Evolutionary conservation across 2,797 vertebrate genomes (phyloP), one percentile per base, ranked within the genome.

Genomic region (Coregonus suidteri): DNA sequence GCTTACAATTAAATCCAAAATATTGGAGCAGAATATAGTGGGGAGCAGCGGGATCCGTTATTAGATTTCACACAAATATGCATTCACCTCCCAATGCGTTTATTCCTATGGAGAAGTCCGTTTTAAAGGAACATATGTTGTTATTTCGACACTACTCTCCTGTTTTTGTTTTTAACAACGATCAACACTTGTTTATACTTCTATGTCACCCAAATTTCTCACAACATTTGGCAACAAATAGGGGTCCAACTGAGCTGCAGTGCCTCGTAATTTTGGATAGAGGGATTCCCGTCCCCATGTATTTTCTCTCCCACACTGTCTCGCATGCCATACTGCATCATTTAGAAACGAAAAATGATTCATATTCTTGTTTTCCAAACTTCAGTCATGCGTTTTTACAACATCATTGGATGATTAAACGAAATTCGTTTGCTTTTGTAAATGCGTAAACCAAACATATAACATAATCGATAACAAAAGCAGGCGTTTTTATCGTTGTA

Each of bases 281-380:
- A 53, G 6, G 71, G 30, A 25, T 77, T 85, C 62, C 15, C 37
- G 4, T 20, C n/a, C 11, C 41, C 6, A 35, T 18, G 30, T 66
- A 78, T 83, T 86, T 74, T 77, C 77, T 66, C 74, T 67, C 68
- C 68, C 47, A 81, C 15, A 85, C 79, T 78, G 77, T 65, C 35
- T 41, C 16, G 41, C 3, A 47, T 11, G 13, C 15, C 52, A 54
- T 18, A 54, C n/a, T 56, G 25, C 51, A 73, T 47, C n/a, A 34
- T 54, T 71, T 25, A 71, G n/a, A 35, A 18, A 20, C 15, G 15
- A 67, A 67, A 14, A 67, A 67, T 34, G 1, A 67, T 14, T 20
- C 4, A 15, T 35, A 67, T 6, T 34, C 4, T 35, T 67, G 65
- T 0, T 64, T n/a, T 25, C 68, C 79, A 81, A 85, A 88, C 85